Percentiles rank a stretch among this genome's conserved stretches.
Evolutionary conservation across 2,888 invertebrate species (phyloP).

Genomic region (Anagyrus pseudococci): DNA sequence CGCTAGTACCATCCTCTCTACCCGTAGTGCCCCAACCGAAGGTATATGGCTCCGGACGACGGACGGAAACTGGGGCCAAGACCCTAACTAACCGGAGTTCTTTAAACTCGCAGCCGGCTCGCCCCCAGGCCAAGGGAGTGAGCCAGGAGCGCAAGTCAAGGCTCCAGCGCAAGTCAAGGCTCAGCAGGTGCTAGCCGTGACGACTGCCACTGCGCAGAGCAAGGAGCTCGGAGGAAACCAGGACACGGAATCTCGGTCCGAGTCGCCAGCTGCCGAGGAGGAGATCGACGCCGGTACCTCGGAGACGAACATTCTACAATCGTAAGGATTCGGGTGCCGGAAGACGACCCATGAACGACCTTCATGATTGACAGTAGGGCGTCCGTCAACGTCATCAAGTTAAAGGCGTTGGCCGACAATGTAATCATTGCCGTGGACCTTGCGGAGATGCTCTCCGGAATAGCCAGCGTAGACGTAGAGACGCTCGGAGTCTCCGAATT

Average conservation of each 20-base stretch:
- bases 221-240: too few species aligned
- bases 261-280: too few species aligned
- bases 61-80: background rate
- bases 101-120: background rate
- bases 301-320: too few species aligned
- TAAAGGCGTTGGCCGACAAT: background rate
- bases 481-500: background rate
- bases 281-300: too few species aligned
- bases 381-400: background rate
- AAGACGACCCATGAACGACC: background rate
- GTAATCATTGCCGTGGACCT: too few species aligned
- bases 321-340: too few species aligned
- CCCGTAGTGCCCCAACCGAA: background rate
- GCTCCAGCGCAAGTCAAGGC: background rate
- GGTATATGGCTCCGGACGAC: background rate
- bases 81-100: background rate
- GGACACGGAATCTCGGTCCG: too few species aligned
- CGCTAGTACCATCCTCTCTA: background rate
- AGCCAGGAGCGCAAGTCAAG: background rate
- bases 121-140: background rate
- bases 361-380: background rate
- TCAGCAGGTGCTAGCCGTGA: too few species aligned
- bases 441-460: background rate
- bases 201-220: too few species aligned
- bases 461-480: background rate